Base-by-base conservation (phyloP, 2,888 invertebrate species). In the Gymnocheta viridis region DNA sequence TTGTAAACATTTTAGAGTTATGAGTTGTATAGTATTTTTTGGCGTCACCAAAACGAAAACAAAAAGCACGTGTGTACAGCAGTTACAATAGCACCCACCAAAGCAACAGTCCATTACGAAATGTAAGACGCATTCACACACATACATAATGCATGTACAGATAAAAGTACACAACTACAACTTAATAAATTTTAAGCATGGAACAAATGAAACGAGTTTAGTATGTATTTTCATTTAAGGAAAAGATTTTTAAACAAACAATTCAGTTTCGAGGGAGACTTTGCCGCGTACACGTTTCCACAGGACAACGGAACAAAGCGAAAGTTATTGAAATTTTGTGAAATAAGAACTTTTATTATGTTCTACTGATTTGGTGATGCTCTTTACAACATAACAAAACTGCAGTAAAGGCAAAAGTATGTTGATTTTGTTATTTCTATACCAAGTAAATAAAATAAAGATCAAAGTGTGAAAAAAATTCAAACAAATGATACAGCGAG, bases 221-320 rank as follows among this genome's bases (percentile, higher is more conserved):
- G 54, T 10, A 49, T 49, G 3, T 49, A 12, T 58, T 51, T 69
- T 54, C 51, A 83, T 83, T 79, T 76, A 83, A 80, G 79, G 35
- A 70, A 82, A 74, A 74, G 79, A 85, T 84, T 62, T 58, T 64
- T 27, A 72, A 70, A 66, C 72, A 84, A 72, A 78, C 80, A 80
- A 69, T 62, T 87, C 86, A 87, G 87, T 87, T 86, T 81, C 79
- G 86, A 86, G 86, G 86, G 85, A 86, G 85, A 81, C 83, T 82
- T 74, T 64, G 74, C 58, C 74, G 77, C 70, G 77, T 70, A 74
- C 41, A 62, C 44, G 64, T 70, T 74, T 69, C 27, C 41, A 22
- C 32, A 69, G 41, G 4, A 56, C 24, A 81, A 78, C 47, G 67
- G n/a, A n/a, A 32, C 58, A 22, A 54, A 76, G 49, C 69, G 66